These are phyloP conservation scores for Apodemus speciosus DNA, from an alignment of 2,113 vertebrate genomes.

Conservation along the genomic window DNA sequence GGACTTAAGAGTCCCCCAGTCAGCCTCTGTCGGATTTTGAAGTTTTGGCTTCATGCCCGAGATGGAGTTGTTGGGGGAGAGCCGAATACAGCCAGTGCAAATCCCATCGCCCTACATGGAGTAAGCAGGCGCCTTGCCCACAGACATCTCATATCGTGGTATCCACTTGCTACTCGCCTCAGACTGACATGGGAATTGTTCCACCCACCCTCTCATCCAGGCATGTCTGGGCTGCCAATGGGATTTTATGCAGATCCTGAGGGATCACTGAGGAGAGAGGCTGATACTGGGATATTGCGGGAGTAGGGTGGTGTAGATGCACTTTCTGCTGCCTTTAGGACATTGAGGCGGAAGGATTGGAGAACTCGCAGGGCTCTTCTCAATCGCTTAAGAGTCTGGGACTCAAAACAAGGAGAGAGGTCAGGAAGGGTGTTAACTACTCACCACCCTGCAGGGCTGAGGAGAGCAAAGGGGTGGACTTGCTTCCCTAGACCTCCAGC, in stretches of 20 bases:
- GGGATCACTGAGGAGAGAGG: not conserved
- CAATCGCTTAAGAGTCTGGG: constrained; percentile 16
- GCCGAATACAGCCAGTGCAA: not conserved
- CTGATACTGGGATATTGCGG: not conserved
- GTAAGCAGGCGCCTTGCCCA: constrained; percentile 10
- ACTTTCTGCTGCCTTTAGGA: constrained; percentile 44
- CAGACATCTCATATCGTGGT: not conserved
- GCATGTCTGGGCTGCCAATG: not conserved
- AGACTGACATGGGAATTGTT: not conserved
- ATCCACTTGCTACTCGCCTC: constrained; percentile 15
- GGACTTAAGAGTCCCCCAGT: not conserved
- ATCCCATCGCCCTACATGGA: not conserved
- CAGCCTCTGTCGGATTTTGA: constrained; percentile 18
- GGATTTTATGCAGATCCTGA: constrained; percentile 34
- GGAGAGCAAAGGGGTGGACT: constrained; percentile 43
- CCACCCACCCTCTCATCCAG: not conserved
- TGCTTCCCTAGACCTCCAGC: constrained; percentile 64
- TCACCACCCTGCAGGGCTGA: constrained; percentile 76
- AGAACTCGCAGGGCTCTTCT: constrained; percentile 9
- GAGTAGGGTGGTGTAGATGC: not conserved
- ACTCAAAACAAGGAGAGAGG: constrained; percentile 53
- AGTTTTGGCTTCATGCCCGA: not conserved
- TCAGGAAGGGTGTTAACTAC: constrained; percentile 70
- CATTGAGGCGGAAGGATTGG: not conserved
- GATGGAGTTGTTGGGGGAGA: not conserved